Percentiles rank a stretch among this genome's conserved stretches.
These are phyloP conservation scores for Sinelater perroti DNA, from an alignment of 2,888 invertebrate genomes.

Conservation along the genomic window DNA sequence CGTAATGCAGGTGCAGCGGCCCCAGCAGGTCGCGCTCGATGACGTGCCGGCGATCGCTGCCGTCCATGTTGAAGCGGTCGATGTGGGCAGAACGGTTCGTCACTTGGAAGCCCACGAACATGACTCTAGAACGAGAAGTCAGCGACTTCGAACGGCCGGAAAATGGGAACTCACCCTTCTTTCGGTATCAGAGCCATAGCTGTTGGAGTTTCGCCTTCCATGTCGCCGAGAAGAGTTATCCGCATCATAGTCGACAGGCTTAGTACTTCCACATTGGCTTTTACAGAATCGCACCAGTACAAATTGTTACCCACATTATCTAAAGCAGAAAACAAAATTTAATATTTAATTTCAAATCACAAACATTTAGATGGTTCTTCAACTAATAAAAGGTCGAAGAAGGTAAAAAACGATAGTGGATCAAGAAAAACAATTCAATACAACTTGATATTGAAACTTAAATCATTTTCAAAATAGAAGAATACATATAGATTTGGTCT, in stretches of 20 bases:
- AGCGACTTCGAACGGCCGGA: too few species aligned
- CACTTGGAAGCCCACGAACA: constrained; percentile 51
- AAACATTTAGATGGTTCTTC: too few species aligned
- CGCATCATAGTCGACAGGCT: constrained; percentile 68
- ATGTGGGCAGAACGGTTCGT: constrained; percentile 62
- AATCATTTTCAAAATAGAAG: too few species aligned
- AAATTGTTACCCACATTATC: constrained; percentile 77
- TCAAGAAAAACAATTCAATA: too few species aligned
- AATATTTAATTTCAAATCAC: too few species aligned
- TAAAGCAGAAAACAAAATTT: constrained; percentile 49
- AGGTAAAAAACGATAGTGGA: too few species aligned
- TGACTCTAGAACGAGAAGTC: too few species aligned
- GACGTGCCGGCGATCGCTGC: constrained; percentile 62
- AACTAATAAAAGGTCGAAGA: too few species aligned
- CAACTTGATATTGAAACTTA: too few species aligned
- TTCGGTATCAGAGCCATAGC: constrained; percentile 75
- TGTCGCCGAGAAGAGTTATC: constrained; percentile 68
- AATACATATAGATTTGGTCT: too few species aligned
- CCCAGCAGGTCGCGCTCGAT: constrained; percentile 61
- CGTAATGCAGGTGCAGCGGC: constrained; percentile 67
- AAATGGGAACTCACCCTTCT: constrained; percentile 69
- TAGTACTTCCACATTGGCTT: constrained; percentile 70
- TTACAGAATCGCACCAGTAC: constrained; percentile 75
- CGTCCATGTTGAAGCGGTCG: constrained; percentile 75
- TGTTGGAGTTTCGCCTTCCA: constrained; percentile 69